Evolutionary conservation across 1,140 invertebrate genomes (phyloP).

Genomic region (Vanessa tameamea): DNA sequence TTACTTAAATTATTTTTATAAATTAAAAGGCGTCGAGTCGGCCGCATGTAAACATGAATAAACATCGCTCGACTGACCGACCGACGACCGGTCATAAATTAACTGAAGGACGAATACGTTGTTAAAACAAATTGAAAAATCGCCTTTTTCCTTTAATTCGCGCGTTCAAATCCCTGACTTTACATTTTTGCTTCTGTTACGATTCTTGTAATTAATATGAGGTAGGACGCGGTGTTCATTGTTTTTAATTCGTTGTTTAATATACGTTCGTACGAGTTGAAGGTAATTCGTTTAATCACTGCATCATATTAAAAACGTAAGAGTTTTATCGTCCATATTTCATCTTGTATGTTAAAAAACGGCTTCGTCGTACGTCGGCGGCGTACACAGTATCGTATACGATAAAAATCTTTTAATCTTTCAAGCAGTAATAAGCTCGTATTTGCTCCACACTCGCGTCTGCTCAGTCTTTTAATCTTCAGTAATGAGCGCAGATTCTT

Average conservation of each 20-base stretch:
- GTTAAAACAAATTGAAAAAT: constrained; percentile 15
- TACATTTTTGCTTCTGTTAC: not conserved
- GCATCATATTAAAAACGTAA: too few relatives aligned
- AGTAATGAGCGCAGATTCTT: constrained; percentile 15
- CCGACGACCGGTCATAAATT: not conserved
- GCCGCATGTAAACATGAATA: not conserved
- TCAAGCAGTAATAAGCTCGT: not conserved
- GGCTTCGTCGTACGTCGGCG: too few relatives aligned
- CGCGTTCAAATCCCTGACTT: not conserved
- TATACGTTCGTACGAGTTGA: not conserved
- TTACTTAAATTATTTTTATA: not conserved
- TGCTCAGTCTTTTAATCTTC: constrained; percentile 12
- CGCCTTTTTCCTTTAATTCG: not conserved
- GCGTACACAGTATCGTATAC: too few relatives aligned
- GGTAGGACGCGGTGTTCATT: not conserved
- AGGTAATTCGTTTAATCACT: too few relatives aligned
- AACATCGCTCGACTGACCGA: not conserved
- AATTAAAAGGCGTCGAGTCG: not conserved
- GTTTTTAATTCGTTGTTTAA: not conserved
- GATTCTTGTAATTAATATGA: not conserved
- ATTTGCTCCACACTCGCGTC: not conserved
- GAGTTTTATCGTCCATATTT: too few relatives aligned
- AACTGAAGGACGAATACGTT: not conserved
- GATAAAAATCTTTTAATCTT: not conserved
- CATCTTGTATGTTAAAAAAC: too few relatives aligned